A percentile compares a stretch with the other conserved stretches of the same genome.
These are phyloP conservation scores for Drosophila anceps DNA, from an alignment of 2,888 invertebrate species.

Conservation along the genomic window DNA sequence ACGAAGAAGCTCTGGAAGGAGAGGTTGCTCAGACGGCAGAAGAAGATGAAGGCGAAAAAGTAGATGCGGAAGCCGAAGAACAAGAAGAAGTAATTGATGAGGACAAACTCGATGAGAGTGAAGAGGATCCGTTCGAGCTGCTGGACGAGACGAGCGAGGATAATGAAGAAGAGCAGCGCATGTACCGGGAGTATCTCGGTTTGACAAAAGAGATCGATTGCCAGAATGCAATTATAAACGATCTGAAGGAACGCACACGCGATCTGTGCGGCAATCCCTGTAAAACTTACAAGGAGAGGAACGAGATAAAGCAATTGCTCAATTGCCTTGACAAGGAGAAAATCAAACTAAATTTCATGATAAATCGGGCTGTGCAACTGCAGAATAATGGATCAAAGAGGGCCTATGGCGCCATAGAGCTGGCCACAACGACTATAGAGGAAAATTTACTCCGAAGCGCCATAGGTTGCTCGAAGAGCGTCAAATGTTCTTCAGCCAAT, in stretches of 20 bases:
- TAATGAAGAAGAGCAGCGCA: slow-evolving; percentile 27
- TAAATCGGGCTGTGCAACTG: slow-evolving; percentile 70
- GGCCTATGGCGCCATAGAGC: slow-evolving; percentile 68
- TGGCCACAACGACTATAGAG: slow-evolving; percentile 63
- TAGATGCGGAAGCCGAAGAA: slow-evolving; percentile 9
- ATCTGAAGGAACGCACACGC: slow-evolving; percentile 6
- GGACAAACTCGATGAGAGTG: slow-evolving; percentile 32
- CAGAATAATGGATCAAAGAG: slow-evolving; percentile 78
- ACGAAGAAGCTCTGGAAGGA: background rate
- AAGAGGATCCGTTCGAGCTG: slow-evolving; percentile 51
- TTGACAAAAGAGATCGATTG: slow-evolving; percentile 47
- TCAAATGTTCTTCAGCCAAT: background rate
- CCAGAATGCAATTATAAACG: slow-evolving; percentile 35
- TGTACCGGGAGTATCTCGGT: slow-evolving; percentile 44
- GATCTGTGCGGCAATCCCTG: slow-evolving; percentile 49
- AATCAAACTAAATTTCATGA: slow-evolving; percentile 68
- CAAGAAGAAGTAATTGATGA: slow-evolving; percentile 23
- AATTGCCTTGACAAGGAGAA: slow-evolving; percentile 75
- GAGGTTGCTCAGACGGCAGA: background rate
- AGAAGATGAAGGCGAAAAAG: slow-evolving; percentile 19
- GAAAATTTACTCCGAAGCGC: background rate
- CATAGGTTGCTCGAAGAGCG: background rate
- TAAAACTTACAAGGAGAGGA: slow-evolving; percentile 59
- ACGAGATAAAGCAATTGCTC: slow-evolving; percentile 65
- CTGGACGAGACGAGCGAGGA: slow-evolving; percentile 29